These are phyloP conservation scores for Rhabdophis nuchalis DNA, from an alignment of 2,797 vertebrate genomes.

Conservation along the genomic window DNA sequence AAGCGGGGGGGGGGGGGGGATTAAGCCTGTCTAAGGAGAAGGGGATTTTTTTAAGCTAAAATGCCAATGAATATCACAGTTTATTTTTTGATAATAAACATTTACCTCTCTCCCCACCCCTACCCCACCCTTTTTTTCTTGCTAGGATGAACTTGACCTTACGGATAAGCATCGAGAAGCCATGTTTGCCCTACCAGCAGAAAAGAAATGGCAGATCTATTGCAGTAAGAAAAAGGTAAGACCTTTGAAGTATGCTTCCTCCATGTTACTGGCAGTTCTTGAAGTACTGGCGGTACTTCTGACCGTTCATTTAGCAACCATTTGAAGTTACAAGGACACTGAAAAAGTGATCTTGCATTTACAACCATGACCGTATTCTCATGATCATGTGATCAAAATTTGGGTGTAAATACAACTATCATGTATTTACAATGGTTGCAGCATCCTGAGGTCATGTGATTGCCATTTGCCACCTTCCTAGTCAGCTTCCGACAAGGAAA, in stretches of 20 bases:
- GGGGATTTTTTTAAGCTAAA: no score
- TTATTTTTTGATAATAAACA: neutral
- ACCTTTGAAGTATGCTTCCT: neutral
- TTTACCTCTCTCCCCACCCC: neutral
- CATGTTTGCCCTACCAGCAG: conserved; percentile 90
- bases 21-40: neutral
- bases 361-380: neutral
- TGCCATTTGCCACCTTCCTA: neutral
- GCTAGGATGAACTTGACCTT: conserved; percentile 92
- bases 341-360: neutral
- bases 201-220: conserved; percentile 98
- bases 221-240: conserved; percentile 93
- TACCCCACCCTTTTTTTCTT: conserved; percentile 1
- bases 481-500: neutral
- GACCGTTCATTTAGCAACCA: neutral
- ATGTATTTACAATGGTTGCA: neutral
- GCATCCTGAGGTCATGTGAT: neutral
- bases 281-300: no score
- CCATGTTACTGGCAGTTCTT: neutral
- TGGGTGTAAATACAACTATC: neutral
- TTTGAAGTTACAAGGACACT: neutral
- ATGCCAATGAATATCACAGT: neutral
- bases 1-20: neutral
- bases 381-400: neutral
- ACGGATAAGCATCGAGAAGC: conserved; percentile 86